phyloP scores from a whole-genome alignment of 92 coral and sea anemone genomes.

The Umimayanthus kanabou region DNA sequence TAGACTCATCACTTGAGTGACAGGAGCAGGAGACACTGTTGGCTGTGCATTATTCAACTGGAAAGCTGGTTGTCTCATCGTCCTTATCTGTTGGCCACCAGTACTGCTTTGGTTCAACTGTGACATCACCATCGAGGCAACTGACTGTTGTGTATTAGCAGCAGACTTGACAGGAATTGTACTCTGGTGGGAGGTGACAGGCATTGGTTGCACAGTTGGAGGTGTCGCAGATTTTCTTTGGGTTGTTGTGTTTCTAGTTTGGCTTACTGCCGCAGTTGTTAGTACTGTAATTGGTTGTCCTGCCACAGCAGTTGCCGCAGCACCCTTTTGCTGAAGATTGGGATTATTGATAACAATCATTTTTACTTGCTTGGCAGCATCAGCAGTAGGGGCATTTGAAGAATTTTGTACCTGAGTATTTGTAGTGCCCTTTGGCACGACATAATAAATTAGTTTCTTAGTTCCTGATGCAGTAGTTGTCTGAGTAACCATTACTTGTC shows the following conservation, averaged over 20 bases:
- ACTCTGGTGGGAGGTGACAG: background rate
- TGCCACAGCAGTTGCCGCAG: background rate
- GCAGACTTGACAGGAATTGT: conserved; percentile 27
- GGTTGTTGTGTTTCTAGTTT: background rate
- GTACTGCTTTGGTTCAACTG: conserved; percentile 10
- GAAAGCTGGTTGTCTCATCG: background rate
- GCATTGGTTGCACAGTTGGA: background rate
- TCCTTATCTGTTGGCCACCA: background rate
- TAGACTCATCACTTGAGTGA: background rate
- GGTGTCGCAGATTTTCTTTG: background rate
- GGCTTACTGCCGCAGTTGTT: conserved; percentile 3
- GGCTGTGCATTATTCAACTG: background rate
- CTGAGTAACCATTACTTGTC: conserved; percentile 25
- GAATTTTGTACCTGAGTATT: conserved; percentile 18
- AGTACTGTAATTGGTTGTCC: conserved; percentile 11
- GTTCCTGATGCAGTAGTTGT: conserved; percentile 15
- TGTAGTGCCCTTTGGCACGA: conserved; percentile 9
- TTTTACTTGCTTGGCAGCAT: conserved; percentile 18
- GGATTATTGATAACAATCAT: conserved; percentile 18
- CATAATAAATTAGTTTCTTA: conserved; percentile 13
- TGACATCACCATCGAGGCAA: background rate
- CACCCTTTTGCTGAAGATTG: conserved; percentile 27
- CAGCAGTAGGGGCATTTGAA: conserved; percentile 2
- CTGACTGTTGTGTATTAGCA: background rate
- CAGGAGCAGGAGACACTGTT: background rate